These are phyloP conservation scores for Eupithecia subumbrata DNA, from an alignment of 2,888 invertebrate species.

Conservation along the genomic window DNA sequence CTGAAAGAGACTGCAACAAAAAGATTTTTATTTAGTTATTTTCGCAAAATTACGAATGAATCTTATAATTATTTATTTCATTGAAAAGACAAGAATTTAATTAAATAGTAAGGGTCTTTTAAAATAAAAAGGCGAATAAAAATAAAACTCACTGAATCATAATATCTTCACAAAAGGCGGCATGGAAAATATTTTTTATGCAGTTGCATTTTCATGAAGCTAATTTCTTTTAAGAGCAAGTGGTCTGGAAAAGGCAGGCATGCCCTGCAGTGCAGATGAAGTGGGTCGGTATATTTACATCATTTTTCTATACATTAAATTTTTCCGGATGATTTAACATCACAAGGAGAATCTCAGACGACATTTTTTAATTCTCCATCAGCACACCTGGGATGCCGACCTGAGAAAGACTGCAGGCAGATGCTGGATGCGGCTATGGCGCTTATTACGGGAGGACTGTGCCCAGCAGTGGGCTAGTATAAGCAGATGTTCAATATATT, in stretches of 20 bases:
- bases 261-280: constrained; percentile 2
- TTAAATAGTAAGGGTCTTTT: background rate
- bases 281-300: background rate
- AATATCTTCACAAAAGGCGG: background rate
- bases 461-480: no score
- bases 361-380: no score
- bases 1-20: no score
- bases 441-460: no score
- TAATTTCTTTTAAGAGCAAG: constrained; percentile 12
- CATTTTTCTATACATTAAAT: background rate
- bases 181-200: constrained; percentile 3
- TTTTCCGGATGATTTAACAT: no score
- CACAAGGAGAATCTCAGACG: no score
- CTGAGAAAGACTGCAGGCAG: no score
- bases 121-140: background rate
- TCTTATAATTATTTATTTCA: background rate
- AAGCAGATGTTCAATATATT: no score
- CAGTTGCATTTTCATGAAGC: constrained; percentile 12
- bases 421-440: no score
- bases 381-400: no score
- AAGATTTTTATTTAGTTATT: background rate
- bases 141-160: background rate
- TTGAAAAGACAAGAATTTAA: background rate
- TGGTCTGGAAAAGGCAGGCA: background rate
- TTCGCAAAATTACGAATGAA: background rate